Conservation (phyloP, 2,888 invertebrate genomes). For the Drosophila sordidapex region DNA sequence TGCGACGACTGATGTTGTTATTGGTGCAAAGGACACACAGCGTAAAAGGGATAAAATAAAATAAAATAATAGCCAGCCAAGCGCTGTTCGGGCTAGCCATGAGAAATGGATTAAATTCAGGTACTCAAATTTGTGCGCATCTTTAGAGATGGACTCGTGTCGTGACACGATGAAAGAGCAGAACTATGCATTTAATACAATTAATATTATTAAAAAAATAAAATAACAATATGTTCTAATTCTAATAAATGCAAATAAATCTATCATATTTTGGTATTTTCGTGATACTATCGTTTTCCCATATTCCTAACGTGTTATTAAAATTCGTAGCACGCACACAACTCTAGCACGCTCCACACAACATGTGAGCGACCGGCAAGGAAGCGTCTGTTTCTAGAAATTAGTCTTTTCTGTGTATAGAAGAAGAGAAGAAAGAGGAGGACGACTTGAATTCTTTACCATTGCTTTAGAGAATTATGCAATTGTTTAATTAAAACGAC, state of each 20-base stretch:
- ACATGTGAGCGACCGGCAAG: slow-evolving; percentile 12
- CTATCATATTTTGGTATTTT: neutral
- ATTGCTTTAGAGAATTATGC: slow-evolving; percentile 28
- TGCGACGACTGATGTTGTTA: slow-evolving; percentile 49
- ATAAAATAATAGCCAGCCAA: slow-evolving; percentile 70
- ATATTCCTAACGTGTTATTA: neutral
- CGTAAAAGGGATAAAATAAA: slow-evolving; percentile 75
- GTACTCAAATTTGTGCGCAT: slow-evolving; percentile 56
- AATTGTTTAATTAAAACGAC: slow-evolving; percentile 71
- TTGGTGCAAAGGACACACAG: slow-evolving; percentile 62
- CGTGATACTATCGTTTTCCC: neutral
- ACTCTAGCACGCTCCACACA: neutral
- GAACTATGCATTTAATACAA: neutral
- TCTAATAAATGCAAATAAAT: neutral
- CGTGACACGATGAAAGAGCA: neutral
- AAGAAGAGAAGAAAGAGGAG: neutral
- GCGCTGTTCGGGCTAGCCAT: slow-evolving; percentile 43
- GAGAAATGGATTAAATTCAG: slow-evolving; percentile 73
- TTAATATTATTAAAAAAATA: neutral
- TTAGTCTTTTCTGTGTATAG: slow-evolving; percentile 6
- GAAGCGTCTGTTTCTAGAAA: slow-evolving; percentile 9
- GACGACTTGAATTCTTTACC: slow-evolving; percentile 15
- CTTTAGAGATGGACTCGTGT: neutral
- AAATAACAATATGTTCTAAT: neutral
- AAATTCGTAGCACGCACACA: neutral